Evolutionary conservation across 2,113 vertebrate genomes (phyloP).

Genomic region (Cyanoderma ruficeps): DNA sequence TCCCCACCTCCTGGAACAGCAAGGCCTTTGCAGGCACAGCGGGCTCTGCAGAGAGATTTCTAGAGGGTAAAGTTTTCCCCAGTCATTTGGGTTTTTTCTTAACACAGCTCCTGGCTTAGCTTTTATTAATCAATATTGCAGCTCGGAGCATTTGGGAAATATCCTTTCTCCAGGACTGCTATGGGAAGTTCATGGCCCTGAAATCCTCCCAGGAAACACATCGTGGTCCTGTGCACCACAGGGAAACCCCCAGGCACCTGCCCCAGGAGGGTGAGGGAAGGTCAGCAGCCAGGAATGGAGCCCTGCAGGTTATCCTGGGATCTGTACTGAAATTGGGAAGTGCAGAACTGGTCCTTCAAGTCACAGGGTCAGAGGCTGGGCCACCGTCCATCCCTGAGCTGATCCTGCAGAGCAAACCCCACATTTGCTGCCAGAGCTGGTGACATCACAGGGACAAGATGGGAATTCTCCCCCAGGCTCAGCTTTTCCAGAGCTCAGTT

Average conservation of each 20-base stretch:
- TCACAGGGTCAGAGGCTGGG: neutral
- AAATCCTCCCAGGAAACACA: neutral
- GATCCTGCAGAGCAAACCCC: neutral
- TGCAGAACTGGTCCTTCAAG: neutral
- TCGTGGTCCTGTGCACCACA: neutral
- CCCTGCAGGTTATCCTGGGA: neutral
- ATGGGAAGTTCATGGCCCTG: neutral
- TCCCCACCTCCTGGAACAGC: neutral
- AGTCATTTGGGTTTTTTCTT: rapidly evolving
- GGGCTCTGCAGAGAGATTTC: neutral
- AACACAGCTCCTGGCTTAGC: neutral
- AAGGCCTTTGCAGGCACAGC: neutral
- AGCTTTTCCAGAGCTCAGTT: neutral
- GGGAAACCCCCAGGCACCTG: neutral
- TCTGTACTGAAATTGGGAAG: neutral
- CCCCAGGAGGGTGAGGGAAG: neutral
- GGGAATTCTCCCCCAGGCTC: neutral
- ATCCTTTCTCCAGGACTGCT: neutral
- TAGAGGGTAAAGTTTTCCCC: rapidly evolving
- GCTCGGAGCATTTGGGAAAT: neutral
- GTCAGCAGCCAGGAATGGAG: neutral
- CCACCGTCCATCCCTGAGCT: neutral
- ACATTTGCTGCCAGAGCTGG: neutral
- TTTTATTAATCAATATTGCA: neutral
- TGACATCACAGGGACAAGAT: neutral